Evolutionary conservation across 2,797 vertebrate genomes (phyloP).

Genomic region (Microctenopoma steveboyesi): DNA sequence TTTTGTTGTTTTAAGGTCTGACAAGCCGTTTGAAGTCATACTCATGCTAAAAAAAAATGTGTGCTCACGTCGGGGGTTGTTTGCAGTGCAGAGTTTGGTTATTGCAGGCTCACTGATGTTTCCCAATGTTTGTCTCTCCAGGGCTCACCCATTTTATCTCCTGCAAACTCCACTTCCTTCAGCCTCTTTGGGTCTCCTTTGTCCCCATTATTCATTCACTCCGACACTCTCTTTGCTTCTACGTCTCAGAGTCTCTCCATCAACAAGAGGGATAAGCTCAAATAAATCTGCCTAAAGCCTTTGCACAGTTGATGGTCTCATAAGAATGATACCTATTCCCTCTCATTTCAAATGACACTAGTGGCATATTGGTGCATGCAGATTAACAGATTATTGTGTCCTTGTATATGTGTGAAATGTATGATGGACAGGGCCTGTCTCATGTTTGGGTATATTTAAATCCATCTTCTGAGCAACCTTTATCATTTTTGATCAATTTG

Average conservation of each 20-base stretch:
- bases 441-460: constrained; percentile 23
- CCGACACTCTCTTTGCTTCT: constrained; percentile 15
- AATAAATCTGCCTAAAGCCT: constrained; percentile 67
- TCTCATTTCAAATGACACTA: constrained; percentile 53
- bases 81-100: neutral
- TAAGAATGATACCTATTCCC: constrained; percentile 60
- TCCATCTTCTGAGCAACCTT: constrained; percentile 33
- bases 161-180: constrained; percentile 20
- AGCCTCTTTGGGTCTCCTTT: constrained; percentile 5
- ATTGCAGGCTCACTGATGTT: constrained; percentile 5
- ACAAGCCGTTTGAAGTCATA: neutral
- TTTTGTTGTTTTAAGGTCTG: neutral
- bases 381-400: constrained; percentile 66
- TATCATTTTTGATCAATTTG: constrained; percentile 20
- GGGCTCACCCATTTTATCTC: neutral
- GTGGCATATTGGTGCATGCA: constrained; percentile 62
- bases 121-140: neutral
- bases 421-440: constrained; percentile 20
- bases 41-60: neutral
- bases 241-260: constrained; percentile 48
- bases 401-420: constrained; percentile 24
- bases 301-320: constrained; percentile 41
- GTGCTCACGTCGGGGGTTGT: too few relatives aligned
- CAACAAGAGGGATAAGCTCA: constrained; percentile 52
- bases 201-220: constrained; percentile 18